These are phyloP conservation scores for Holothuria leucospilota DNA, from an alignment of 53 echinoderm and acorn worm species.

Conservation along the genomic window DNA sequence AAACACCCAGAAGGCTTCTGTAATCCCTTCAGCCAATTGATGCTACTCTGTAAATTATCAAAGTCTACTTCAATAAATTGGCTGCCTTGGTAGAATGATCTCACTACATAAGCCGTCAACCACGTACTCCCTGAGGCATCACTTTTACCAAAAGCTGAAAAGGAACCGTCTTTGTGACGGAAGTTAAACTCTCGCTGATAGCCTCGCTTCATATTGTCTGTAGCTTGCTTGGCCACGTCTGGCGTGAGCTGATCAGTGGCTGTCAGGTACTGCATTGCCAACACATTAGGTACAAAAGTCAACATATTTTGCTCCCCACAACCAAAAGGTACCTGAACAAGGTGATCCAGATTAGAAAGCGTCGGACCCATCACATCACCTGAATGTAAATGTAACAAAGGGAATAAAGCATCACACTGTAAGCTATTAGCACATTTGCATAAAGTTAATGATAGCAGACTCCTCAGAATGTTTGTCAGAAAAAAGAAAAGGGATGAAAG, in stretches of 20 bases:
- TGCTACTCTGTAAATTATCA: conserved; percentile 75
- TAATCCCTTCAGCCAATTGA: conserved; percentile 75
- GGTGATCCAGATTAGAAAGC: conserved; percentile 77
- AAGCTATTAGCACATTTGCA: no score
- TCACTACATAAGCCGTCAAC: conserved; percentile 83
- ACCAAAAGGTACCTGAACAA: conserved; percentile 82
- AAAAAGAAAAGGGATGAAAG: no score
- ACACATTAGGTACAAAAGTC: conserved; percentile 83
- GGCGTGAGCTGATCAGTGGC: conserved; percentile 73
- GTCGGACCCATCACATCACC: conserved; percentile 91
- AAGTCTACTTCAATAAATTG: conserved; percentile 80
- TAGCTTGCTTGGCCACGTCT: conserved; percentile 52
- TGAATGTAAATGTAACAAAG: background rate
- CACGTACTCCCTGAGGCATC: conserved; percentile 77
- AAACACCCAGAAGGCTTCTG: conserved; percentile 84
- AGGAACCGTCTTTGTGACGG: conserved; percentile 80
- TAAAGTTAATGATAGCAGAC: no score
- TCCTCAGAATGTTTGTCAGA: no score
- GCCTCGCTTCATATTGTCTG: conserved; percentile 76
- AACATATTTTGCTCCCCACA: conserved; percentile 97
- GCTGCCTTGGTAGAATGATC: conserved; percentile 81
- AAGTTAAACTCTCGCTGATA: conserved; percentile 95
- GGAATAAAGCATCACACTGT: no score
- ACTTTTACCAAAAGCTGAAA: conserved; percentile 78
- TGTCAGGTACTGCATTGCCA: conserved; percentile 80